Base-by-base conservation (phyloP, 2,113 vertebrate species). In the Pteronura brasiliensis region DNA sequence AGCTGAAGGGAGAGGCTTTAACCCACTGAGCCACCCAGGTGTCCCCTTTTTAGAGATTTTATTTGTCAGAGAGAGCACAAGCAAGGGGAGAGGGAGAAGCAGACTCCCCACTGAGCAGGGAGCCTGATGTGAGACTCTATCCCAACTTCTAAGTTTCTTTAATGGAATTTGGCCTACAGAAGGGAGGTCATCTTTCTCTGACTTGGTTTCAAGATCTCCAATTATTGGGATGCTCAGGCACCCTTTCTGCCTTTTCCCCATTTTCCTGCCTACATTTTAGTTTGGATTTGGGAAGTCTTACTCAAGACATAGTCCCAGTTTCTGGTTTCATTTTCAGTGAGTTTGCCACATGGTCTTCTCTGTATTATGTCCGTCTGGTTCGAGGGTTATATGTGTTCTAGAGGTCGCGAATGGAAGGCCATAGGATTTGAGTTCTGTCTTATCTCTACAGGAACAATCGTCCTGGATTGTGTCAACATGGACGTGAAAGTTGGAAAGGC, bases 401-500 rank as follows among this genome's bases (percentile, higher is more conserved):
- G 34, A 36, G 63, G 25, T 44, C 7, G 0, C 69, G n/a, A 65
- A 17, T 49, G 42, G 39, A 74, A 3, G 18, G 39, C 52, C 81
- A 15, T 31, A n/a, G 65, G n/a, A 65, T 57, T 36, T 14, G 11
- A 77, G 17, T 80, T 74, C 80, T 29, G 9, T 81, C 25, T 3
- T 76, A 47, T 25, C 59, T 79, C 59, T 21, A 0, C 90, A 99
- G 99, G 98, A 17, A 98, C 99, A 2, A 99, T 99, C 90, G 88
- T 99, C 72, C 65, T 99, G 94, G 99, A 99, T 98, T 99, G 99
- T 34, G 99, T 99, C 71, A 99, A 99, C 99, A 99, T 99, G 99
- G 99, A 99, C 11, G 99, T 99, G 0, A 99, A 98, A 0, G 99
- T 99, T 0, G 99, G 99, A 57, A 99, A 99, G 96, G 99, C 99